Evolutionary conservation across 2,797 vertebrate species (phyloP).

Genomic region (Molossus molossus): DNA sequence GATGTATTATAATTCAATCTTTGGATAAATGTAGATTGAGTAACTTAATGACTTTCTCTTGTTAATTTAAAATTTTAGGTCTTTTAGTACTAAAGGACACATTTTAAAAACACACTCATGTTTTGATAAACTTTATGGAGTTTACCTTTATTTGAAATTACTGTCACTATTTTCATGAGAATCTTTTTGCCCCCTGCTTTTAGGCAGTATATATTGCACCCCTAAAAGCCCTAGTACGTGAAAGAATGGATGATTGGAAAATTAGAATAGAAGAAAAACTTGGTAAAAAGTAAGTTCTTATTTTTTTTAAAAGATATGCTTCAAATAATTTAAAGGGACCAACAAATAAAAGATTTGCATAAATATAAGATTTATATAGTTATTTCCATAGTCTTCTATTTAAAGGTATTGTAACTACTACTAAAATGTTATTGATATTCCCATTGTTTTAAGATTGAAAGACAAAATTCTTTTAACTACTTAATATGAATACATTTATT

Average conservation of each 20-base stretch:
- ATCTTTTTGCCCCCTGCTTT: conserved; percentile 53
- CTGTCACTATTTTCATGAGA: conserved; percentile 53
- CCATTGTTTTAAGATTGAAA: conserved; percentile 62
- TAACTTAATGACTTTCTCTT: conserved; percentile 3
- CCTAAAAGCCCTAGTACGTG: conserved; percentile 97
- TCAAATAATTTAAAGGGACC: conserved; percentile 22
- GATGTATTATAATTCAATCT: neutral
- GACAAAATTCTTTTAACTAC: conserved; percentile 20
- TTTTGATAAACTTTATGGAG: conserved; percentile 51
- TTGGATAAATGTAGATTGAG: conserved; percentile 20
- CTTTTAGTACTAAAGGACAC: neutral
- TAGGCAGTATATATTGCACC: conserved; percentile 99
- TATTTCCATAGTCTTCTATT: conserved; percentile 69
- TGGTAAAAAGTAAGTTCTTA: conserved; percentile 95
- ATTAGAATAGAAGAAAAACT: conserved; percentile 97
- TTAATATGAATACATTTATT: conserved; percentile 39
- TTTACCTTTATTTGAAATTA: conserved; percentile 56
- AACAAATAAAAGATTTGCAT: conserved; percentile 71
- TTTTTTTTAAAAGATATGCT: conserved; percentile 67
- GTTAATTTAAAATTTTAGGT: conserved; percentile 48
- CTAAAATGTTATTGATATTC: conserved; percentile 31
- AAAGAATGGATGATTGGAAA: conserved; percentile 99
- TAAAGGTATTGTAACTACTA: neutral
- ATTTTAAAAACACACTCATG: conserved; percentile 5
- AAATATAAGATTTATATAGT: conserved; percentile 68